Percentiles rank a stretch among this genome's conserved stretches.
phyloP scores from a whole-genome alignment of 1,140 invertebrate species.

The Cyclargus thomasi region DNA sequence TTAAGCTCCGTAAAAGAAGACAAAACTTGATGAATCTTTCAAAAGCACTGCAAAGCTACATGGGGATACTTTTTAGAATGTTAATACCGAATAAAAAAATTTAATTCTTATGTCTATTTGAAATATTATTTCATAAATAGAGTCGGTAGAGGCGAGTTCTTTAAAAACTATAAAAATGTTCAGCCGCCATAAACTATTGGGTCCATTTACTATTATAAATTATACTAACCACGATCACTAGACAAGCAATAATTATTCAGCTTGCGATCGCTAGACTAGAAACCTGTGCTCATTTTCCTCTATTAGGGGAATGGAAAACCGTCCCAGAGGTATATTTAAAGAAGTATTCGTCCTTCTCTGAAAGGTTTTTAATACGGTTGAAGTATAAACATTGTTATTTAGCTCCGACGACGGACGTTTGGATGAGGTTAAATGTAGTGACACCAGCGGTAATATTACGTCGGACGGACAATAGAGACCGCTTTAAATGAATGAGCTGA shows the following conservation, averaged over 20 bases:
- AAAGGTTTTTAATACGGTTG: not conserved
- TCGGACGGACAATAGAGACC: not conserved
- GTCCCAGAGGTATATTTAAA: not conserved
- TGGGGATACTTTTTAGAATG: not conserved
- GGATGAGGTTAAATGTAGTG: not conserved
- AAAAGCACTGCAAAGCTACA: slow-evolving; percentile 14
- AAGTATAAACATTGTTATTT: not conserved
- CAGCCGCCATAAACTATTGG: too few species aligned
- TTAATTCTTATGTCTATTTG: too few species aligned
- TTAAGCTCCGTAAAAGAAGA: slow-evolving; percentile 1
- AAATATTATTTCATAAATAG: too few species aligned
- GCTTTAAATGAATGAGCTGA: not conserved
- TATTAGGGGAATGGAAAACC: not conserved
- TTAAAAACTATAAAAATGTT: too few species aligned
- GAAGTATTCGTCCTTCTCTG: not conserved
- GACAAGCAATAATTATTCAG: not conserved
- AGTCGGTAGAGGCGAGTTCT: too few species aligned
- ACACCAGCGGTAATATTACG: not conserved
- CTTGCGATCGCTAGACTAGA: not conserved
- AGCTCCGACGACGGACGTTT: not conserved
- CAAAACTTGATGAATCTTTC: slow-evolving; percentile 15
- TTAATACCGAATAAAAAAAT: not conserved
- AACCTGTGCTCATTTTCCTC: not conserved
- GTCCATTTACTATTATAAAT: too few species aligned
- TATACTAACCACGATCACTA: too few species aligned